These are phyloP conservation scores for Oreochromis spilurus DNA, from an alignment of 2,113 vertebrate species.

Conservation along the genomic window DNA sequence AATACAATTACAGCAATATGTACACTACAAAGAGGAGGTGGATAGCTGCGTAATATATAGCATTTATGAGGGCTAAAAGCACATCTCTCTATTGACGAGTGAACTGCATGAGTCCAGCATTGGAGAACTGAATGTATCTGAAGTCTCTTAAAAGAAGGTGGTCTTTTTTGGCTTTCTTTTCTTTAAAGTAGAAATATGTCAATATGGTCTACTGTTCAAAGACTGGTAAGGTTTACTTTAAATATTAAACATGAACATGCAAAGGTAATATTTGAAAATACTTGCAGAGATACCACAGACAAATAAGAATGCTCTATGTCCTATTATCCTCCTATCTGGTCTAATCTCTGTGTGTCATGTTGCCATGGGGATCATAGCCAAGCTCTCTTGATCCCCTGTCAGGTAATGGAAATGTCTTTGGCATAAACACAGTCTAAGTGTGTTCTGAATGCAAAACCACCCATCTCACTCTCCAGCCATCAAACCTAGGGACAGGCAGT, in stretches of 20 bases:
- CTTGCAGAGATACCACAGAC: not conserved
- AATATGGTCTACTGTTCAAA: not conserved
- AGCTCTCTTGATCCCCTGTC: conserved; percentile 30
- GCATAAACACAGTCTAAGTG: conserved; percentile 35
- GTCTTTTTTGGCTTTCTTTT: not conserved
- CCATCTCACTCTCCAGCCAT: conserved; percentile 7
- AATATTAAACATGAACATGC: not conserved
- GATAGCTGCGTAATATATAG: not conserved
- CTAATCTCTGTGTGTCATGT: conserved; percentile 15
- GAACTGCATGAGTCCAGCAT: not conserved
- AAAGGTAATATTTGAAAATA: not conserved
- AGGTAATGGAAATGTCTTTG: conserved; percentile 47
- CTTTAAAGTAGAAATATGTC: not conserved
- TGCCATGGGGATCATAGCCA: conserved; percentile 21
- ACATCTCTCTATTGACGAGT: not conserved
- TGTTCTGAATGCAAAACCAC: conserved; percentile 41
- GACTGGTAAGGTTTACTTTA: not conserved
- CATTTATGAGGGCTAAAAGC: not conserved
- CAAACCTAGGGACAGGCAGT: not conserved
- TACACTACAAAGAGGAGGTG: conserved; percentile 3
- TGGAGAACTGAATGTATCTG: not conserved
- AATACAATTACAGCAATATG: conserved; percentile 18
- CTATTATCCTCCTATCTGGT: conserved; percentile 21
- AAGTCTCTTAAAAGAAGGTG: not conserved
- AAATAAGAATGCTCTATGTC: not conserved